Conservation (phyloP, 2,888 invertebrate species). For the Drosophila trichaetosa region DNA sequence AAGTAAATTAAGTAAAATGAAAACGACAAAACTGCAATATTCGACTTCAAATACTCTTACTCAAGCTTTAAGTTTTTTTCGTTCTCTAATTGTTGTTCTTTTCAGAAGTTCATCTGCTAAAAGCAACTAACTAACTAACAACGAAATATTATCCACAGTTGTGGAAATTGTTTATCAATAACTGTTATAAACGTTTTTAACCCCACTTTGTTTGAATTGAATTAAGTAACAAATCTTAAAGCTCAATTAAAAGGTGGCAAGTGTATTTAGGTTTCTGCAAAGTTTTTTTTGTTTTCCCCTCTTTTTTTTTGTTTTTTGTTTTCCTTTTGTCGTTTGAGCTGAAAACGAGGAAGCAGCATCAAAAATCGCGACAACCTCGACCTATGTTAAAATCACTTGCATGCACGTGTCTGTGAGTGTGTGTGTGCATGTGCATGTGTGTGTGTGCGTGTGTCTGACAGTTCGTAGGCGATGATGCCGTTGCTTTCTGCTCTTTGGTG, state of each 20-base stretch:
- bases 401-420: conserved; percentile 7
- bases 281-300: not conserved
- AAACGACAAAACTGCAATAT: not conserved
- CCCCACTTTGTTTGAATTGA: not conserved
- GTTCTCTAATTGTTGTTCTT: not conserved
- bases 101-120: not conserved
- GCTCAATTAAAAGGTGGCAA: not conserved
- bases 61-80: not conserved
- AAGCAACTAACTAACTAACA: not conserved
- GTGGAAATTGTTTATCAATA: not conserved
- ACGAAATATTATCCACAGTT: too few species aligned
- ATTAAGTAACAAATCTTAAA: not conserved
- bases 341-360: conserved; percentile 53
- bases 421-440: conserved; percentile 10
- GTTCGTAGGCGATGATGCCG: not conserved
- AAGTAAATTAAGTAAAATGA: not conserved
- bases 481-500: conserved; percentile 38
- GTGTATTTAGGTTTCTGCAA: not conserved
- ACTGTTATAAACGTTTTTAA: not conserved
- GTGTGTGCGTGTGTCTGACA: conserved; percentile 18
- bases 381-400: conserved; percentile 42
- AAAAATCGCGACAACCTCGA: conserved; percentile 61
- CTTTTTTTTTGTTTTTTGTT: not conserved
- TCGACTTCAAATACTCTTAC: not conserved
- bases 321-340: conserved; percentile 12